Base-by-base conservation (phyloP, 1,140 invertebrate genomes). In the Apis dorsata region DNA sequence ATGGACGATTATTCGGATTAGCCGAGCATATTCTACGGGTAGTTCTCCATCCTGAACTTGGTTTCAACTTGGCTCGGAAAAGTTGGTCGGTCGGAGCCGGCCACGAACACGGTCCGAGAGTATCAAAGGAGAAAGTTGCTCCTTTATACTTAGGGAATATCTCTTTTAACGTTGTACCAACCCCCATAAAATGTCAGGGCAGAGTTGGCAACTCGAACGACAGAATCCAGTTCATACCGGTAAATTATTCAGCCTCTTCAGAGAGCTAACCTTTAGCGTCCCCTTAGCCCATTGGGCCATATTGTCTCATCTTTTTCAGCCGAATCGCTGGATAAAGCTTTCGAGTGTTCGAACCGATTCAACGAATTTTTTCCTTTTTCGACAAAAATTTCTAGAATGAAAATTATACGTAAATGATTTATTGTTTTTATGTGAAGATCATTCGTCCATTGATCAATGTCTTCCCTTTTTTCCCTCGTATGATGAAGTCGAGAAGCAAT, bases 81-180 rank as follows among this genome's bases (percentile, higher is more conserved):
- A 88, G 87, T 88, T 88, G 19, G 81, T 49, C 51, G 49, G 62
- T 71, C 84, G 86, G 28, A n/a, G 66, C 9, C 63, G 63, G 63
- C 60, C 71, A 55, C 85, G 85, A 73, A 68, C 88, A 79, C 60
- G 70, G 81, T 82, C 78, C 79, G 76, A 87, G 71, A 62, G 83
- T 89, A 89, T 89, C 87, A 89, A 89, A 89, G 88, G 85, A 81
- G 87, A 89, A 89, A 89, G 87, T 89, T 89, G 73, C 63, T 66
- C 88, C 34, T 24, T 24, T 86, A 86, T 89, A 89, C 88, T 89
- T 89, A 83, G 82, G 83, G 83, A 89, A 89, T 89, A 86, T 89
- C 88, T 87, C 88, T 89, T 87, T 89, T 89, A 89, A 89, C 87
- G 87, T 57, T 76, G 83, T 17, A 24, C 78, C 75, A 72, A 28